These are phyloP conservation scores for Caenorhabditis wallacei DNA, from an alignment of 2,888 invertebrate genomes.

Conservation along the genomic window DNA sequence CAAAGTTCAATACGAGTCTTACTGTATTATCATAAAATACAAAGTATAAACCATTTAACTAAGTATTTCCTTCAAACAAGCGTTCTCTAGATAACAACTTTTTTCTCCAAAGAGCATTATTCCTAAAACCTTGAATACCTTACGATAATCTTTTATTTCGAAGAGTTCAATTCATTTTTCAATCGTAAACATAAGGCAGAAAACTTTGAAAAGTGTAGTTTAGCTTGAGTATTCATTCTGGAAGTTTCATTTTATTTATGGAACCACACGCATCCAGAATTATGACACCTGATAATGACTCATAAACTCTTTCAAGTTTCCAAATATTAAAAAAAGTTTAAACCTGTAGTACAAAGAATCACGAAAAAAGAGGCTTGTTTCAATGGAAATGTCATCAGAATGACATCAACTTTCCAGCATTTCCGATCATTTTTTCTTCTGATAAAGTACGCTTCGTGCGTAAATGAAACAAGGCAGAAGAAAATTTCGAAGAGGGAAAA, in stretches of 20 bases:
- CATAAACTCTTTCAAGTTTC: neutral
- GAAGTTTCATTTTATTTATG: too few species aligned
- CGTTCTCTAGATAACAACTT: slow-evolving; percentile 2
- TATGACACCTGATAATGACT: too few species aligned
- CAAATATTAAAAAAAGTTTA: neutral
- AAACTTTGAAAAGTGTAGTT: too few species aligned
- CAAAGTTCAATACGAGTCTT: too few species aligned
- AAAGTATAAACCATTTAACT: neutral
- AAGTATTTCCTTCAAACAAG: neutral
- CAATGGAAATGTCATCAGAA: slow-evolving; percentile 23
- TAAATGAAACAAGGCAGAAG: slow-evolving; percentile 4
- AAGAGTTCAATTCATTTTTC: neutral
- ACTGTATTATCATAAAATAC: too few species aligned
- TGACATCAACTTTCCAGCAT: slow-evolving; percentile 38
- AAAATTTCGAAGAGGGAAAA: neutral
- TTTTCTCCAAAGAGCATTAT: neutral
- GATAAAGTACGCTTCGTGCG: slow-evolving; percentile 19
- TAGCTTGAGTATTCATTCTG: too few species aligned
- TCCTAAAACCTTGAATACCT: neutral
- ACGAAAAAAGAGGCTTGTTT: slow-evolving; percentile 12
- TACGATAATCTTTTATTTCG: neutral
- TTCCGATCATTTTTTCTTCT: slow-evolving; percentile 7
- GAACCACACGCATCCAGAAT: too few species aligned
- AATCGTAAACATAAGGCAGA: neutral
- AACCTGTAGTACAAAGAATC: slow-evolving; percentile 3